phyloP scores from a whole-genome alignment of 1,140 invertebrate species.

The Thaumatotibia leucotreta region DNA sequence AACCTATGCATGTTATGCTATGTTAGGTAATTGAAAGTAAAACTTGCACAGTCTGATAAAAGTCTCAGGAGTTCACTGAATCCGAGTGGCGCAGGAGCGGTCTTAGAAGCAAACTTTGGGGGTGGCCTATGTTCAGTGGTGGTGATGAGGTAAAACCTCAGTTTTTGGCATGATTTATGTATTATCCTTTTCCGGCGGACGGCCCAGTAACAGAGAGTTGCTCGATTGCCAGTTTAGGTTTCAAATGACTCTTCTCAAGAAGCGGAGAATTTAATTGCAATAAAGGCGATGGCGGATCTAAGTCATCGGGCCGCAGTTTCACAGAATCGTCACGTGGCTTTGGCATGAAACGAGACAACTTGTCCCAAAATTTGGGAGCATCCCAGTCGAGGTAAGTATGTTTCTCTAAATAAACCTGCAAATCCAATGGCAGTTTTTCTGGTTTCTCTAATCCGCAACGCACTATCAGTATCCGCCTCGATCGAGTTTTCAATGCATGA shows the following conservation, averaged over 20 bases:
- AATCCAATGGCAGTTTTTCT: slow-evolving; percentile 83
- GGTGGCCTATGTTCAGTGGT: too few species aligned
- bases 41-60: too few species aligned
- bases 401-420: slow-evolving; percentile 85
- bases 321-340: background rate
- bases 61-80: too few species aligned
- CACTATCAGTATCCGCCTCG: slow-evolving; percentile 83
- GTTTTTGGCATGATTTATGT: too few species aligned
- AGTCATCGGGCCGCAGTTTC: background rate
- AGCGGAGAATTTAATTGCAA: background rate
- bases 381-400: slow-evolving; percentile 92
- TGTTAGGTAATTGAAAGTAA: too few species aligned
- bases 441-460: slow-evolving; percentile 78
- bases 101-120: too few species aligned
- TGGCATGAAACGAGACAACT: slow-evolving; percentile 84
- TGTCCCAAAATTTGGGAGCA: slow-evolving; percentile 91
- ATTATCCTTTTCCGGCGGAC: background rate
- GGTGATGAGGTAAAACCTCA: too few species aligned
- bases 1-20: too few species aligned
- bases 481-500: slow-evolving; percentile 83
- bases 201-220: background rate
- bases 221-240: background rate
- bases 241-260: background rate
- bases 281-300: background rate
- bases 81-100: too few species aligned